A percentile compares a stretch with the other conserved stretches of the same genome.
Conservation (phyloP, 2,888 invertebrate genomes). For the Xestoiulus laeticollis region DNA sequence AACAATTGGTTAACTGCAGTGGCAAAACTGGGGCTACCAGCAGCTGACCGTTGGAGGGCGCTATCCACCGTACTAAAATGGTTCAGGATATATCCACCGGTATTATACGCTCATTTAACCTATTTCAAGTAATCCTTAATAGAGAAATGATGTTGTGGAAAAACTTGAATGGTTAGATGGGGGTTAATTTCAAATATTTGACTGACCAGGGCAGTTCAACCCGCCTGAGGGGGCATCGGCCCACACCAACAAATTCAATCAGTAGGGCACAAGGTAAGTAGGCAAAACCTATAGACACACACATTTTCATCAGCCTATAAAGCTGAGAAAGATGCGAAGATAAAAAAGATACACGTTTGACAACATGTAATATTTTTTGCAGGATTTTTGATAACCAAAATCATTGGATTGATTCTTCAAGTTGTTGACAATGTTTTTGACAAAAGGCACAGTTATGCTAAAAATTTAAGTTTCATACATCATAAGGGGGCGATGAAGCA, state of each 20-base stretch:
- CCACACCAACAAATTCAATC: slow-evolving; percentile 20
- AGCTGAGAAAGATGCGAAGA: too few relatives aligned
- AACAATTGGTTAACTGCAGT: slow-evolving; percentile 47
- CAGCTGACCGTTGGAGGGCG: slow-evolving; percentile 33
- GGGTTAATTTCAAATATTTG: background rate
- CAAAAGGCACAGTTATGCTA: too few relatives aligned
- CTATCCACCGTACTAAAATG: background rate
- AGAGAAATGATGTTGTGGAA: slow-evolving; percentile 25
- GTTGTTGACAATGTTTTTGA: too few relatives aligned
- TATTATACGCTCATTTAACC: slow-evolving; percentile 44
- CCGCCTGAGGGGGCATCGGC: background rate
- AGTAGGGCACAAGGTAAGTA: slow-evolving; percentile 48
- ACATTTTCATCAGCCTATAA: too few relatives aligned
- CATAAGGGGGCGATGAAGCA: too few relatives aligned
- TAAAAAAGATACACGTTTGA: too few relatives aligned
- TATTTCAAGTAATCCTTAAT: slow-evolving; percentile 12
- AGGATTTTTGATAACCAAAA: too few relatives aligned
- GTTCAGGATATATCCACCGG: background rate
- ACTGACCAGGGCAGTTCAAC: background rate
- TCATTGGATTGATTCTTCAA: too few relatives aligned
- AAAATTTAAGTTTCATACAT: too few relatives aligned
- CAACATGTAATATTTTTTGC: too few relatives aligned
- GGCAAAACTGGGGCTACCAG: slow-evolving; percentile 36
- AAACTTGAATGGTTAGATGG: slow-evolving; percentile 5
- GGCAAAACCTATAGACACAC: background rate